A percentile compares a stretch with the other conserved stretches of the same genome.
Conservation (phyloP, 2,888 invertebrate genomes). For the Cantharis rustica region DNA sequence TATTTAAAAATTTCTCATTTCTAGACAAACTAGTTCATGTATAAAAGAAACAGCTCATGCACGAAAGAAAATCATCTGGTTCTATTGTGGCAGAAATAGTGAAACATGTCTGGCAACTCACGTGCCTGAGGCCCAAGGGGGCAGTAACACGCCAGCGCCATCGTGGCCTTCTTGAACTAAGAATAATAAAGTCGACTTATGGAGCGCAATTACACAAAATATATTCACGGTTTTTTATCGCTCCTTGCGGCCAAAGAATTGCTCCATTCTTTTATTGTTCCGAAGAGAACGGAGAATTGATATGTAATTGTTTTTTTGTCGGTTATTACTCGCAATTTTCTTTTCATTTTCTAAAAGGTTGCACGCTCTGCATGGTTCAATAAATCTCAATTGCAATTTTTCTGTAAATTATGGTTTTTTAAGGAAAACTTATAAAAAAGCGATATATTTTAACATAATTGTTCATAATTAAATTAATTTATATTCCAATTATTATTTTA, state of each 20-base stretch:
- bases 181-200: slow-evolving; percentile 59
- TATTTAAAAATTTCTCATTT: slow-evolving; percentile 4
- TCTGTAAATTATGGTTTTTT: neutral
- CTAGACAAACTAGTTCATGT: slow-evolving; percentile 31
- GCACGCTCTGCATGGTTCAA: slow-evolving; percentile 22
- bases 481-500: neutral
- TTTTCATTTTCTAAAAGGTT: slow-evolving; percentile 39
- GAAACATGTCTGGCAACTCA: slow-evolving; percentile 40
- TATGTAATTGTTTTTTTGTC: slow-evolving; percentile 56
- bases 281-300: slow-evolving; percentile 54
- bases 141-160: slow-evolving; percentile 56
- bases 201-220: slow-evolving; percentile 58
- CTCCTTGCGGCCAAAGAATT: slow-evolving; percentile 57
- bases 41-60: slow-evolving; percentile 29
- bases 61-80: slow-evolving; percentile 33
- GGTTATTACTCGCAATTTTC: slow-evolving; percentile 42
- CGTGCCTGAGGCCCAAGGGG: slow-evolving; percentile 50
- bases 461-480: neutral
- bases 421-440: neutral
- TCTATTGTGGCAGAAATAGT: slow-evolving; percentile 31
- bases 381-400: slow-evolving; percentile 26
- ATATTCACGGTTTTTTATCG: slow-evolving; percentile 59
- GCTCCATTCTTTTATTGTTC: slow-evolving; percentile 57
- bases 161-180: slow-evolving; percentile 50
- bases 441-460: neutral